Evolutionary conservation across 2,113 vertebrate species (phyloP).

Genomic region (Machaerirhynchus nigripectus): DNA sequence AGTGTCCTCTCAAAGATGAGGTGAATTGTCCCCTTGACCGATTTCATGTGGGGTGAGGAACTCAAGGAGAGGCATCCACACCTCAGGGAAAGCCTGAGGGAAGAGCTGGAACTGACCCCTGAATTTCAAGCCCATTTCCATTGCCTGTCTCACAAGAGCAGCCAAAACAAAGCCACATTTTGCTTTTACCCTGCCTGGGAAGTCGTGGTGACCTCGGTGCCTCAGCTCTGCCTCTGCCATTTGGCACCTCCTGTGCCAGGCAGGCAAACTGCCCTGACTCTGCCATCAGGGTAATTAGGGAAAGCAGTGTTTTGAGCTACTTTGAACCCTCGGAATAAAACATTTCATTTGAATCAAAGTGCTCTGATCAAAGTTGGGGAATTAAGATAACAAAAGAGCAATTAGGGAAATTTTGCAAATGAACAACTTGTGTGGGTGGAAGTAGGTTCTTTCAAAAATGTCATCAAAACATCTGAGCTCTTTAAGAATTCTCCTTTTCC

Average conservation of each 20-base stretch:
- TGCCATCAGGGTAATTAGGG: constrained; percentile 3
- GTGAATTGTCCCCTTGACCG: background rate
- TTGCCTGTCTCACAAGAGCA: background rate
- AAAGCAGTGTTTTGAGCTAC: constrained; percentile 25
- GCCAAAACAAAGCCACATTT: background rate
- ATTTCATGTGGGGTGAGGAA: background rate
- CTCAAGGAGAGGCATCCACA: background rate
- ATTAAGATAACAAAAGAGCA: constrained; percentile 56
- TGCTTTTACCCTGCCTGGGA: background rate
- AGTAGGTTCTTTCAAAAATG: constrained; percentile 10
- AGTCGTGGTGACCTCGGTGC: background rate
- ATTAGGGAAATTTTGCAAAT: constrained; percentile 48
- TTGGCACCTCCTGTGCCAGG: background rate
- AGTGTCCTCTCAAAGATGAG: background rate
- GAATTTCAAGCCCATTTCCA: background rate
- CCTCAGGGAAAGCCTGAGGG: background rate
- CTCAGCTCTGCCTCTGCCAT: background rate
- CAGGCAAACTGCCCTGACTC: background rate
- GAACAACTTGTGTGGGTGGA: constrained; percentile 43
- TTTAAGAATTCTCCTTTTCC: background rate
- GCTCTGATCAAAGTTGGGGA: constrained; percentile 41
- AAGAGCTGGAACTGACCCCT: background rate
- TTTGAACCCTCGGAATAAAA: constrained; percentile 19
- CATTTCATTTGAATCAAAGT: constrained; percentile 33
- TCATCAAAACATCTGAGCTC: constrained; percentile 42